These are phyloP conservation scores for Dromaius novaehollandiae DNA, from an alignment of 2,113 vertebrate genomes.

Conservation along the genomic window DNA sequence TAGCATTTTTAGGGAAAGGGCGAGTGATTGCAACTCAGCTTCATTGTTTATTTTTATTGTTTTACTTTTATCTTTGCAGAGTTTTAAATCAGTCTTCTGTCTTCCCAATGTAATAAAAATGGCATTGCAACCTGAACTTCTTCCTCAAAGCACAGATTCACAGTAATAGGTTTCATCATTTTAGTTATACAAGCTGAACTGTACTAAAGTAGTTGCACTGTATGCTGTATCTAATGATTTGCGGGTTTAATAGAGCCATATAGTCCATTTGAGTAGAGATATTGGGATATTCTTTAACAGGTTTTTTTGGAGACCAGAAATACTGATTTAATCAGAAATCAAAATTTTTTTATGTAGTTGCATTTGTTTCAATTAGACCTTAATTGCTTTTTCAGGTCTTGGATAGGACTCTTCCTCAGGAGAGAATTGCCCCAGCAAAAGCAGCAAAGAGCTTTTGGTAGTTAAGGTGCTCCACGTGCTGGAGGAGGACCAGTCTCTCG, in stretches of 20 bases:
- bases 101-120: neutral
- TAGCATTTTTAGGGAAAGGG: neutral
- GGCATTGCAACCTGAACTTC: neutral
- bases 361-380: neutral
- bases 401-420: neutral
- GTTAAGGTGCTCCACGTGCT: neutral
- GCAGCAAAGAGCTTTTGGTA: neutral
- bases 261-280: neutral
- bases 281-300: neutral
- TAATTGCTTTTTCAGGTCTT: neutral
- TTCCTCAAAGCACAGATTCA: neutral
- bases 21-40: neutral
- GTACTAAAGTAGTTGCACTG: neutral
- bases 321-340: neutral
- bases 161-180: constrained; percentile 1
- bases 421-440: neutral
- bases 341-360: neutral
- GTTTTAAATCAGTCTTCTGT: neutral
- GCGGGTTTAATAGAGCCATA: neutral
- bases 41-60: neutral
- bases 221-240: neutral
- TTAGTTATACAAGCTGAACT: neutral
- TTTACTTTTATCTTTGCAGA: neutral
- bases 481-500: neutral
- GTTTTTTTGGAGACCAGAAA: neutral